Percentiles rank a stretch among this genome's conserved stretches.
Conservation (phyloP, 1,140 invertebrate genomes). For the Drosophila miranda region DNA sequence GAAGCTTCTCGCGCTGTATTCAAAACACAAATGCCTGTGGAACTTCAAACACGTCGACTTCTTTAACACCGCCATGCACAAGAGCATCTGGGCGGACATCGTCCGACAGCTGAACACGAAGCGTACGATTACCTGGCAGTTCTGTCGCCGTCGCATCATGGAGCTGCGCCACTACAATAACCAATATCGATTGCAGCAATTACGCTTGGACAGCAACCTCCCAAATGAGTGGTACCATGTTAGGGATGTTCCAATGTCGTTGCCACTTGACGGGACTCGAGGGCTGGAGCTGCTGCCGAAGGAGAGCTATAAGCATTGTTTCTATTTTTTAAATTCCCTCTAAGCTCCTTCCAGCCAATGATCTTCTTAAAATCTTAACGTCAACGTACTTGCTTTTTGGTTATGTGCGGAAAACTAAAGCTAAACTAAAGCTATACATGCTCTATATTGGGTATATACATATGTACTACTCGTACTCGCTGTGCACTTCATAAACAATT, state of each 20-base stretch:
- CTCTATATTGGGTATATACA: too few relatives aligned
- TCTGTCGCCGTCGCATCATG: constrained; percentile 11
- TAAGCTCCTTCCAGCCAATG: too few relatives aligned
- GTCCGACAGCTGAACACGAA: neutral
- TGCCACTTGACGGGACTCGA: neutral
- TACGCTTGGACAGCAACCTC: neutral
- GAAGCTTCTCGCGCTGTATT: neutral
- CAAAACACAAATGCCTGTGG: constrained; percentile 6
- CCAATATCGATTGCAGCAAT: constrained; percentile 1
- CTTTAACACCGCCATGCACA: neutral
- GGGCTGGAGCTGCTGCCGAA: constrained; percentile 1
- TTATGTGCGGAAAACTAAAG: too few relatives aligned
- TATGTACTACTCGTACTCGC: too few relatives aligned
- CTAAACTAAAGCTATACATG: too few relatives aligned
- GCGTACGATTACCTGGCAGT: neutral
- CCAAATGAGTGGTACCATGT: neutral
- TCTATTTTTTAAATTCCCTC: constrained; percentile 1
- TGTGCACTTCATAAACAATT: too few relatives aligned
- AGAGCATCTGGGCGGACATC: constrained; percentile 1
- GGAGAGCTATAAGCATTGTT: neutral
- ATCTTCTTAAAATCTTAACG: too few relatives aligned
- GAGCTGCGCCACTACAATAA: constrained; percentile 12
- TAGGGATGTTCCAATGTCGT: constrained; percentile 5
- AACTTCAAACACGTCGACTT: constrained; percentile 4
- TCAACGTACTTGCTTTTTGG: too few relatives aligned